These are phyloP conservation scores for Monopis laevigella DNA, from an alignment of 2,888 invertebrate species.

Conservation along the genomic window DNA sequence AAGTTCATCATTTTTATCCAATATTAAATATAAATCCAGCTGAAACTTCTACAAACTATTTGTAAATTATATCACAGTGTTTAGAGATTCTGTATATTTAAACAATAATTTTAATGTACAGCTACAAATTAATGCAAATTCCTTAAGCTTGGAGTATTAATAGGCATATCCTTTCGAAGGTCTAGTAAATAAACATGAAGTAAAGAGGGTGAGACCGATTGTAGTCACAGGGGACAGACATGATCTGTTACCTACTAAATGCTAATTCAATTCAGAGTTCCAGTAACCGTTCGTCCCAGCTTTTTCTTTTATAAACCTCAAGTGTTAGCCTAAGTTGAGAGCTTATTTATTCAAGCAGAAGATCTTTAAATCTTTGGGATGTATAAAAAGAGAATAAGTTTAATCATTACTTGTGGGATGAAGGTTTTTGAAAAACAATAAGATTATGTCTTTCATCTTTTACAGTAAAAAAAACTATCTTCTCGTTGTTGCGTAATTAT, in stretches of 20 bases:
- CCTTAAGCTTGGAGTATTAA: constrained; percentile 44
- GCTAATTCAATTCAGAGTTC: constrained; percentile 44
- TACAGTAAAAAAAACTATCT: no score
- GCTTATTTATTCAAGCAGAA: constrained; percentile 1
- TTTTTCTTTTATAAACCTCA: constrained; percentile 25
- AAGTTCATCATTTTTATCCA: no score
- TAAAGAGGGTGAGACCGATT: constrained; percentile 29
- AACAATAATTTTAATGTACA: constrained; percentile 25
- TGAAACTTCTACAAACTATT: no score
- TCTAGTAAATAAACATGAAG: constrained; percentile 57
- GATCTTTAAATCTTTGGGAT: no score
- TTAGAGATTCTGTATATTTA: no score
- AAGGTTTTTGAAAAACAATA: no score
- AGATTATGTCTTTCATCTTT: no score
- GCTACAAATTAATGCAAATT: constrained; percentile 43
- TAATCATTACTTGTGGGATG: no score
- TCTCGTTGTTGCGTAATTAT: no score
- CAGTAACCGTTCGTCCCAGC: constrained; percentile 27
- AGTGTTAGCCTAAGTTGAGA: constrained; percentile 1
- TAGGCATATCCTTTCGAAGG: constrained; percentile 43
- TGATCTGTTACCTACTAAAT: constrained; percentile 47
- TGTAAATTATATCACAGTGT: no score
- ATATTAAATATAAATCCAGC: no score
- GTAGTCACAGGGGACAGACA: constrained; percentile 37
- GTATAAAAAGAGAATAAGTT: no score